Evolutionary conservation across 1,140 invertebrate species (phyloP).

Genomic region (Saccostrea echinata): DNA sequence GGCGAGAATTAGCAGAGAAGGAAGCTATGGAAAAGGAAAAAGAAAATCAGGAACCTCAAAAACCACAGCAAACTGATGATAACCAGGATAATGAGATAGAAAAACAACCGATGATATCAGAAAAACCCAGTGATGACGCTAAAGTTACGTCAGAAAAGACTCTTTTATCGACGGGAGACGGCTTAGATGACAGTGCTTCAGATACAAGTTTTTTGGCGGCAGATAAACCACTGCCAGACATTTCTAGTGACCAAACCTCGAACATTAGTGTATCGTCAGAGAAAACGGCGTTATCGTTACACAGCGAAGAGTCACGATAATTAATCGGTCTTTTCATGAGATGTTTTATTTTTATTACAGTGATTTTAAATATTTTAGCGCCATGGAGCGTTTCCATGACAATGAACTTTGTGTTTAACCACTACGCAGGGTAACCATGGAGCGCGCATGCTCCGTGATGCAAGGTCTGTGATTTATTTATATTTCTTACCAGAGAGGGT

Average conservation of each 20-base stretch:
- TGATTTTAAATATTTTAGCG: background rate
- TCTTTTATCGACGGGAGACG: background rate
- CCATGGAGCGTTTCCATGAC: constrained; percentile 1
- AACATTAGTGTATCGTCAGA: constrained; percentile 14
- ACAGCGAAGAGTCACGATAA: background rate
- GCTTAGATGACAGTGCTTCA: constrained; percentile 26
- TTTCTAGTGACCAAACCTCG: background rate
- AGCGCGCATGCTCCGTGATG: constrained; percentile 17
- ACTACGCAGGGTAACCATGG: constrained; percentile 26
- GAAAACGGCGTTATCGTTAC: background rate
- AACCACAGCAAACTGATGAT: constrained; percentile 5
- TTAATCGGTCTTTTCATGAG: background rate
- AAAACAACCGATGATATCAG: background rate
- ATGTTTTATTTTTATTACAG: background rate
- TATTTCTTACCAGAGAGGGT: constrained; percentile 14
- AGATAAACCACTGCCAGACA: constrained; percentile 1
- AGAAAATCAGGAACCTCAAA: constrained; percentile 11
- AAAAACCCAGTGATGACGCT: constrained; percentile 7
- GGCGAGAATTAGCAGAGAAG: constrained; percentile 75
- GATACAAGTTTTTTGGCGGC: constrained; percentile 26
- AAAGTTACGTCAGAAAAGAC: constrained; percentile 15
- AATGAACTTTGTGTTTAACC: background rate
- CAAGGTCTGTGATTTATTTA: constrained; percentile 37
- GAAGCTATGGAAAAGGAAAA: constrained; percentile 60
- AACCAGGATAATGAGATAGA: background rate